These are phyloP conservation scores for Drosophila ezoana DNA, from an alignment of 2,888 invertebrate species.

Conservation along the genomic window DNA sequence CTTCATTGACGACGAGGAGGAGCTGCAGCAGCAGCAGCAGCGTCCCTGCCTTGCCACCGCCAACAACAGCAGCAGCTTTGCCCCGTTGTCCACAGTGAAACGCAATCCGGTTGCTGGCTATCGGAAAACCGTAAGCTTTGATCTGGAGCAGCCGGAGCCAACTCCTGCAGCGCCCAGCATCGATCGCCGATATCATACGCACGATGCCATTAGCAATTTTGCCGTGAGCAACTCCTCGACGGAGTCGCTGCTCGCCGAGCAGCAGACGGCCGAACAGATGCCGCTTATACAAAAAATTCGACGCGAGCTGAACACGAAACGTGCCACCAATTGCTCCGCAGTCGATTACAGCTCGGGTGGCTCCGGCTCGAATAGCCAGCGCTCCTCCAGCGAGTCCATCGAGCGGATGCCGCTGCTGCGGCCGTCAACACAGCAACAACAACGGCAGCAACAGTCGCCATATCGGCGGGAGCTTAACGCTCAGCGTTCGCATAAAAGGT, in stretches of 20 bases:
- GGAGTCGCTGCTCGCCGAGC: slow-evolving; percentile 67
- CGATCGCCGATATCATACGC: slow-evolving; percentile 81
- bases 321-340: slow-evolving; percentile 75
- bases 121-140: slow-evolving; percentile 85
- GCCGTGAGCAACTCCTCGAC: slow-evolving; percentile 64
- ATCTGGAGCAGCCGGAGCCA: slow-evolving; percentile 71
- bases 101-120: slow-evolving; percentile 67
- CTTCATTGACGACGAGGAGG: slow-evolving; percentile 85
- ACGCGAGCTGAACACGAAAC: slow-evolving; percentile 76
- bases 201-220: slow-evolving; percentile 81
- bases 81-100: slow-evolving; percentile 44
- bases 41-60: slow-evolving; percentile 46
- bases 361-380: slow-evolving; percentile 78
- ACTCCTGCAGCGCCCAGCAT: slow-evolving; percentile 44
- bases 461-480: slow-evolving; percentile 79
- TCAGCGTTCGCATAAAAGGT: slow-evolving; percentile 80
- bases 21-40: slow-evolving; percentile 72
- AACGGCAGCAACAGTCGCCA: slow-evolving; percentile 51
- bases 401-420: slow-evolving; percentile 74
- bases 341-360: slow-evolving; percentile 73
- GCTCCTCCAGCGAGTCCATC: slow-evolving; percentile 81
- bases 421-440: slow-evolving; percentile 18
- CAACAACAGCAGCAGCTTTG: slow-evolving; percentile 56
- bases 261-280: slow-evolving; percentile 55
- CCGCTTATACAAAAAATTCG: slow-evolving; percentile 81